phyloP scores from a whole-genome alignment of 2,888 invertebrate species.

The Caenorhabditis panamensis region DNA sequence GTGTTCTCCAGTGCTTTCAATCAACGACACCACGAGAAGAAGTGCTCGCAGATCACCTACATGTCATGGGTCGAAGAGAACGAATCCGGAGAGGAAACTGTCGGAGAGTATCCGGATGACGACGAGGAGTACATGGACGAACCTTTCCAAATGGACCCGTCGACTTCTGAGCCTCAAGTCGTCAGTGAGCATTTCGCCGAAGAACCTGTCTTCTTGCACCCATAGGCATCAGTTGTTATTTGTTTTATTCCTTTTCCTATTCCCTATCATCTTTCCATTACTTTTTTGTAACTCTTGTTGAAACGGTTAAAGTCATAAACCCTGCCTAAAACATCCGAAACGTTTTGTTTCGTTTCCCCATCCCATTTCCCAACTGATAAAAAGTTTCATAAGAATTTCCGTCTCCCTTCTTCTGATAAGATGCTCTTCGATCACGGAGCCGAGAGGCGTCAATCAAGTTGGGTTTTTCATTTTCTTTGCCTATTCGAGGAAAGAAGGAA shows the following conservation, averaged over 20 bases:
- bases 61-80: conserved; percentile 18
- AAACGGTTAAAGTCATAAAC: too few species aligned
- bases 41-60: conserved; percentile 50
- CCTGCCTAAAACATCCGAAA: not conserved
- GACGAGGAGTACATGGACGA: conserved; percentile 38
- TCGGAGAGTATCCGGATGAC: conserved; percentile 27
- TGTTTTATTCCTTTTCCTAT: not conserved
- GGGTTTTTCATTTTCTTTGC: too few species aligned
- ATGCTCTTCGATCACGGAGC: conserved; percentile 4
- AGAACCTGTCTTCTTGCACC: conserved; percentile 53
- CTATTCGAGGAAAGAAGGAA: not conserved
- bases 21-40: conserved; percentile 65
- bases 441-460: conserved; percentile 20
- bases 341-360: not conserved
- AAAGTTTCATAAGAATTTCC: not conserved
- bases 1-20: conserved; percentile 65
- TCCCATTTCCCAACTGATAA: not conserved
- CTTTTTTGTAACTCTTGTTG: not conserved
- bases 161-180: not conserved
- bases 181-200: conserved; percentile 23
- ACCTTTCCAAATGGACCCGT: conserved; percentile 23
- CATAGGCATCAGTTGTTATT: conserved; percentile 17
- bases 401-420: not conserved
- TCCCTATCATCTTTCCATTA: conserved; percentile 3
- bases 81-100: conserved; percentile 27